phyloP scores from a whole-genome alignment of 2,113 vertebrate species.

The Calypte anna region DNA sequence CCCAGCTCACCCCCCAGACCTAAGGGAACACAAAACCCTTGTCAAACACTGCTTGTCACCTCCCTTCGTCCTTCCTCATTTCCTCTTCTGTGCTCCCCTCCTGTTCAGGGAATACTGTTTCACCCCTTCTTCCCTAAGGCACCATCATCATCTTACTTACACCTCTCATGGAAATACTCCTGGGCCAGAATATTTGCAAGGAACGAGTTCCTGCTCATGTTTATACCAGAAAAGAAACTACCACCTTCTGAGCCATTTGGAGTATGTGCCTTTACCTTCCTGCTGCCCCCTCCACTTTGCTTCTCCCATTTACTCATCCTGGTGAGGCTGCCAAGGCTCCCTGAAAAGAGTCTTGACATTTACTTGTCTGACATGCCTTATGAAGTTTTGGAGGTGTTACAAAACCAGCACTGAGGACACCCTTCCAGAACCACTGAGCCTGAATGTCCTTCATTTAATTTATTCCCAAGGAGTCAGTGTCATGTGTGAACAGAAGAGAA shows the following conservation, averaged over 20 bases:
- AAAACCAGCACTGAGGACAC: background rate
- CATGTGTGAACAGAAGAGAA: background rate
- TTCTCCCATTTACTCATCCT: background rate
- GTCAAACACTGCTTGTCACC: background rate
- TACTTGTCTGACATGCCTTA: background rate
- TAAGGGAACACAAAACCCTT: background rate
- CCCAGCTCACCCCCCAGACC: background rate
- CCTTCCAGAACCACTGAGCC: background rate
- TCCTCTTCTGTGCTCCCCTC: background rate
- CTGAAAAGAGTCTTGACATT: background rate
- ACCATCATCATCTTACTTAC: background rate
- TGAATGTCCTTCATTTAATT: background rate
- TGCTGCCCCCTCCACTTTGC: background rate
- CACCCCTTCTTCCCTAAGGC: background rate
- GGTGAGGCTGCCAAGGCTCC: background rate
- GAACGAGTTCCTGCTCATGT: background rate
- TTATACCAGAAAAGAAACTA: background rate
- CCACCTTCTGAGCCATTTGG: background rate
- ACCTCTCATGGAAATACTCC: rapidly evolving
- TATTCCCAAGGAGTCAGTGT: background rate
- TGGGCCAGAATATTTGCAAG: background rate
- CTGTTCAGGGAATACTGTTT: background rate
- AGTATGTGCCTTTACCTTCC: background rate
- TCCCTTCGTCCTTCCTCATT: background rate
- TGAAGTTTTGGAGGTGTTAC: background rate